Conservation (phyloP, 2,113 vertebrate genomes). For the Morone saxatilis region DNA sequence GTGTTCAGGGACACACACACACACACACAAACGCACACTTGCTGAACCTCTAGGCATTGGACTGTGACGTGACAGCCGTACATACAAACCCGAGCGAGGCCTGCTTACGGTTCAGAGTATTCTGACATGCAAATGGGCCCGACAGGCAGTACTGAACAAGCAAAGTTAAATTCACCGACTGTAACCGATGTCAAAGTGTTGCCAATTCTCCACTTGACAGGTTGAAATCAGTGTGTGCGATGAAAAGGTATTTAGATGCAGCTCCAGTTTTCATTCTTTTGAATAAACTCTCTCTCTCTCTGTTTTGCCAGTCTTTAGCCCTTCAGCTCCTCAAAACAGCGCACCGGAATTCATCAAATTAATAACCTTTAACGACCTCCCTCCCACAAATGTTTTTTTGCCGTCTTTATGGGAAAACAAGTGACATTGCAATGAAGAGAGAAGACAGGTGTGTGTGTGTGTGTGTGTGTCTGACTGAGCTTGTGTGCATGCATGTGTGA, state of each 20-base stretch:
- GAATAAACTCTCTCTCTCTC: not conserved
- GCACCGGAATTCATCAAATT: constrained; percentile 7
- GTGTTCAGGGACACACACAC: constrained; percentile 51
- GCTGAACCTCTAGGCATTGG: constrained; percentile 33
- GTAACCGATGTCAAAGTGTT: not conserved
- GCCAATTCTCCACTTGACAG: constrained; percentile 19
- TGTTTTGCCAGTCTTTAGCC: not conserved
- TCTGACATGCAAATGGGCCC: not conserved
- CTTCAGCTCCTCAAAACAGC: not conserved
- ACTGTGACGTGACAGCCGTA: constrained; percentile 35
- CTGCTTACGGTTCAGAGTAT: constrained; percentile 37
- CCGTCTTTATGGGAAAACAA: not conserved
- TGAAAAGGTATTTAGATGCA: not conserved
- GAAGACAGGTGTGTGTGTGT: constrained; percentile 8
- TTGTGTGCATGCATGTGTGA: not conserved
- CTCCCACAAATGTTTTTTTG: not conserved
- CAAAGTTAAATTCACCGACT: constrained; percentile 17
- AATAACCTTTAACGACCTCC: not conserved
- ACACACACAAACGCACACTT: not conserved
- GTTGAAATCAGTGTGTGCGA: not conserved
- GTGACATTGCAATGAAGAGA: not conserved
- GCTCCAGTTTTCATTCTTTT: constrained; percentile 7
- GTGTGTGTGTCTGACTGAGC: not conserved
- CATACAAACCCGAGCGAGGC: constrained; percentile 20
- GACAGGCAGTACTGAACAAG: constrained; percentile 16